These are phyloP conservation scores for Ceramica pisi DNA, from an alignment of 2,888 invertebrate species.

Conservation along the genomic window DNA sequence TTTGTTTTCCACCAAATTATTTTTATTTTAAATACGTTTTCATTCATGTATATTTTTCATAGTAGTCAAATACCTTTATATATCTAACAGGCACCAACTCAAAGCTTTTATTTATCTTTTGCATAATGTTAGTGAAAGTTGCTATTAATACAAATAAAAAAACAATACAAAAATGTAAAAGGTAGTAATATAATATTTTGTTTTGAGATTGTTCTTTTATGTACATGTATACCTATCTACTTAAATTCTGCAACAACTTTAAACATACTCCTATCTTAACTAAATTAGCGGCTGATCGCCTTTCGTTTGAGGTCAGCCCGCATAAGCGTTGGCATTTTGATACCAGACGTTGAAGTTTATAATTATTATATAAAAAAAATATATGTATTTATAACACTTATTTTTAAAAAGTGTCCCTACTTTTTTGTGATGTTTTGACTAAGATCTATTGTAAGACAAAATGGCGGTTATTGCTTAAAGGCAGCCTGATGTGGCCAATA, in stretches of 20 bases:
- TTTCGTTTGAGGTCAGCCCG: slow-evolving; percentile 26
- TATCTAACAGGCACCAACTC: background rate
- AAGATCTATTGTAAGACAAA: background rate
- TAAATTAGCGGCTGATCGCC: slow-evolving; percentile 31
- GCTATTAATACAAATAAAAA: background rate
- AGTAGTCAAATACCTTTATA: no score
- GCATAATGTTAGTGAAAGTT: background rate
- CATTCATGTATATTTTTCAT: no score
- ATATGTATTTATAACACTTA: slow-evolving; percentile 19
- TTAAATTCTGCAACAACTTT: slow-evolving; percentile 1
- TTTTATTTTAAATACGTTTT: no score
- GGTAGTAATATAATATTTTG: background rate
- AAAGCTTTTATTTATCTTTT: background rate
- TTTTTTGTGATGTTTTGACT: background rate
- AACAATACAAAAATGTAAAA: background rate
- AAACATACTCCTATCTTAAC: slow-evolving; percentile 1
- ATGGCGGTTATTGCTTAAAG: background rate
- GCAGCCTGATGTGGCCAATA: background rate
- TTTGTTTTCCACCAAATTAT: no score
- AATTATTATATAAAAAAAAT: slow-evolving; percentile 6
- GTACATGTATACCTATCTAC: slow-evolving; percentile 2
- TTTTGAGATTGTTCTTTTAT: background rate
- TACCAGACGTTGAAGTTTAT: slow-evolving; percentile 38
- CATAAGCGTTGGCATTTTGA: slow-evolving; percentile 45
- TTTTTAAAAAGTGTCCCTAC: background rate